A percentile compares a stretch with the other conserved stretches of the same genome.
Conservation (phyloP, 2,797 vertebrate species). For the Anomalospiza imberbis region DNA sequence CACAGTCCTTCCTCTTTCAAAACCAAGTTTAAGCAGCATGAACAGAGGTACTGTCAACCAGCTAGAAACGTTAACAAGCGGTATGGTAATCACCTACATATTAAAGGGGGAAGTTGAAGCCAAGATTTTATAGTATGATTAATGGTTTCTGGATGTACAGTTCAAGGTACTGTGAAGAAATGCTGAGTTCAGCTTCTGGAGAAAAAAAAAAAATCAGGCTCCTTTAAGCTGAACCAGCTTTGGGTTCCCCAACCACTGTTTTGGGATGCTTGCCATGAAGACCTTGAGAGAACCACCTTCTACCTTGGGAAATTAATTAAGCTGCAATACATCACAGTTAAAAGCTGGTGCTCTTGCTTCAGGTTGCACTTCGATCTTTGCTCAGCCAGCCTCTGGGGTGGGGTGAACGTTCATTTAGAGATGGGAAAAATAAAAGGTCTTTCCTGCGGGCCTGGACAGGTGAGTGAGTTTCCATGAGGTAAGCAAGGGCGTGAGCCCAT, state of each 20-base stretch:
- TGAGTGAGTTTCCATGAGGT: neutral
- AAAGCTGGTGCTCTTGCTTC: neutral
- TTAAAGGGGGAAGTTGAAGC: neutral
- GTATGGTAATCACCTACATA: neutral
- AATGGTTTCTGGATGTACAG: neutral
- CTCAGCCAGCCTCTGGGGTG: neutral
- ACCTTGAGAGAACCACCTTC: neutral
- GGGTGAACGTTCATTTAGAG: neutral
- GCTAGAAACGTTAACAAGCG: neutral
- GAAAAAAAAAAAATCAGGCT: neutral
- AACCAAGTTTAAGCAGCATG: neutral
- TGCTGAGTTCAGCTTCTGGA: constrained; percentile 25
- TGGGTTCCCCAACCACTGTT: neutral
- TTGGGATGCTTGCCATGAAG: neutral
- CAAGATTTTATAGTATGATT: constrained; percentile 28
- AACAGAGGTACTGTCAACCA: neutral
- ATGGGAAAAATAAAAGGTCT: neutral
- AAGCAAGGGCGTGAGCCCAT: neutral
- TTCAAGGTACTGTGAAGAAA: constrained; percentile 9
- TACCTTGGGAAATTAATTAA: neutral
- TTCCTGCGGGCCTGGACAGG: neutral
- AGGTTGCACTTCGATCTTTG: neutral
- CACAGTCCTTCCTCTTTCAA: neutral
- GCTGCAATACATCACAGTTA: neutral
- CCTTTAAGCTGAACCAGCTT: neutral